phyloP scores from a whole-genome alignment of 2,113 vertebrate genomes.

The Haplochromis burtoni region DNA sequence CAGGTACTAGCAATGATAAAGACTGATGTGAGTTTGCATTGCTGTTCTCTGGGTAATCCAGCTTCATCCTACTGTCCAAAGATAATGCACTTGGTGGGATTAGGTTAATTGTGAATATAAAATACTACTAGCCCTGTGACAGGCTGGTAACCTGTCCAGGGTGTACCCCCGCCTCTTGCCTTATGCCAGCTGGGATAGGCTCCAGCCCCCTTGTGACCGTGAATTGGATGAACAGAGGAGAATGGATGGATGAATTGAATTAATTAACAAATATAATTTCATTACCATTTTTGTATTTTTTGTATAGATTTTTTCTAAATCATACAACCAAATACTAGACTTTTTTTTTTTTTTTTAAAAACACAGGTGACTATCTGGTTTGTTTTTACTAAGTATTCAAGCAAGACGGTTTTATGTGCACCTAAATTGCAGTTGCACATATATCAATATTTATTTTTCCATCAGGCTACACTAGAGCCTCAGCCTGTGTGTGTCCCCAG shows the following conservation, averaged over 20 bases:
- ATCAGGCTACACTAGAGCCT: not conserved
- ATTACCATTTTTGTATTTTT: not conserved
- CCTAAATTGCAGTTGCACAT: not conserved
- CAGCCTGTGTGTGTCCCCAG: not conserved
- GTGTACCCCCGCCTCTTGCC: too few relatives aligned
- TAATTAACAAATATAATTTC: not conserved
- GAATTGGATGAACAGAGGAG: not conserved
- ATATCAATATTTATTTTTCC: conserved; percentile 48
- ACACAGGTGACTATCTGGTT: not conserved
- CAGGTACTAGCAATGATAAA: not conserved
- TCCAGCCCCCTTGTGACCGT: not conserved
- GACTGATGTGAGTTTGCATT: too few relatives aligned
- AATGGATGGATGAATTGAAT: not conserved
- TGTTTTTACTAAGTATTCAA: not conserved
- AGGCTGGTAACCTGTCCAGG: too few relatives aligned
- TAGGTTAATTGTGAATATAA: too few relatives aligned
- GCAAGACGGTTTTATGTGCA: not conserved
- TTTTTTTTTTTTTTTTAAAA: not conserved
- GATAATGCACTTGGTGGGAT: too few relatives aligned
- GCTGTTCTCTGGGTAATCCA: too few relatives aligned
- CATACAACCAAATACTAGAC: not conserved
- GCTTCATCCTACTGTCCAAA: too few relatives aligned
- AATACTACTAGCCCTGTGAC: too few relatives aligned
- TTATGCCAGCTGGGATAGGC: too few relatives aligned
- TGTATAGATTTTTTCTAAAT: not conserved